These are phyloP conservation scores for Cinclus cinclus DNA, from an alignment of 2,113 vertebrate species.

Conservation along the genomic window DNA sequence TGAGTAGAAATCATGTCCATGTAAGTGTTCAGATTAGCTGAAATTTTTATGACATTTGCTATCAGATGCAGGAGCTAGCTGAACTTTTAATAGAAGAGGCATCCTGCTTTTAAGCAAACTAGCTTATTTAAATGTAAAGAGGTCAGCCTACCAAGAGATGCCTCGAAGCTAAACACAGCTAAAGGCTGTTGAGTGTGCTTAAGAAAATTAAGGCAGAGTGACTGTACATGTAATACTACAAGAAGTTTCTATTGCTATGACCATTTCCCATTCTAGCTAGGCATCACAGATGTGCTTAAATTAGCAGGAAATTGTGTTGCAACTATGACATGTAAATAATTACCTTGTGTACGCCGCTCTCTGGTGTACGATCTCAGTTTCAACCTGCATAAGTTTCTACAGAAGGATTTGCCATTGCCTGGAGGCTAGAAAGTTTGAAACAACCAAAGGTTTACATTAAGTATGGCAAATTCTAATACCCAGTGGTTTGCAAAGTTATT, in stretches of 20 bases:
- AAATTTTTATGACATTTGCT: background rate
- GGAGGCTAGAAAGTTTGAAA: constrained; percentile 18
- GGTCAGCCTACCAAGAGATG: background rate
- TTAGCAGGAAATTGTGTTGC: background rate
- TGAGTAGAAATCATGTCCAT: background rate
- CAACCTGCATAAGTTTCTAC: background rate
- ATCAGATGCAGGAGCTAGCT: background rate
- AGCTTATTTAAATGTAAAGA: constrained; percentile 34
- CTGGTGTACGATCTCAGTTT: background rate
- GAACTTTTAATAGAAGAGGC: background rate
- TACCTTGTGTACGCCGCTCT: background rate
- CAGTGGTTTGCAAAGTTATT: background rate
- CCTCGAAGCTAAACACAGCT: background rate
- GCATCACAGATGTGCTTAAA: background rate
- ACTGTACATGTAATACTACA: background rate
- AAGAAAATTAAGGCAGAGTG: constrained; percentile 3
- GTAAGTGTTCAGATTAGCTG: background rate
- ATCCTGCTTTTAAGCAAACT: background rate
- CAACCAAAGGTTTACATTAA: constrained; percentile 8
- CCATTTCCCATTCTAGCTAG: background rate
- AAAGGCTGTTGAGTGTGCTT: background rate
- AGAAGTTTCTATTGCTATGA: background rate
- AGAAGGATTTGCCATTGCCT: background rate
- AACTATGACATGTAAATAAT: background rate
- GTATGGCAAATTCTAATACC: background rate